phyloP scores from a whole-genome alignment of 2,888 invertebrate species.

The Vandiemenella viatica region DNA sequence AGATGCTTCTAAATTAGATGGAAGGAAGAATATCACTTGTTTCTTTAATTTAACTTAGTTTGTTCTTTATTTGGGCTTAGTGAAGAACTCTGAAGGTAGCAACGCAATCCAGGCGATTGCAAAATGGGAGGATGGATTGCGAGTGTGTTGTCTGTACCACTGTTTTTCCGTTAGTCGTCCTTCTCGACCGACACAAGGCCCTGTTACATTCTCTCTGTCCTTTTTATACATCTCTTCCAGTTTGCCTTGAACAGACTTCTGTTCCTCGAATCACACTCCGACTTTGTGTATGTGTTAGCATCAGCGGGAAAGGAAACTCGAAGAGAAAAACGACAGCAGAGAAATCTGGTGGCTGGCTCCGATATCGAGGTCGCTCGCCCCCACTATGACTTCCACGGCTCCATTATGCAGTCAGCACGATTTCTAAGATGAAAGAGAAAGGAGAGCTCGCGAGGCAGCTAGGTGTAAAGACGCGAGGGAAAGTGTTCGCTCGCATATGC shows the following conservation, averaged over 20 bases:
- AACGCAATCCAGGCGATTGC: too few species aligned
- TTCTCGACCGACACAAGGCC: background rate
- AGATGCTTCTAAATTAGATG: too few species aligned
- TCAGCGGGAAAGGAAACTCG: too few species aligned
- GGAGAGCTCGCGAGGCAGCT: background rate
- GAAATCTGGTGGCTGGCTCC: slow-evolving; percentile 1
- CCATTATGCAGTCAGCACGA: background rate
- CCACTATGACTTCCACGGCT: background rate
- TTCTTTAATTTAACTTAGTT: too few species aligned
- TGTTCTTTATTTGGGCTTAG: too few species aligned
- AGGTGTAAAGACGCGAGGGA: background rate
- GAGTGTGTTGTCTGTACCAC: too few species aligned
- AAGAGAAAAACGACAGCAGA: background rate
- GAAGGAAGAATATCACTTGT: too few species aligned
- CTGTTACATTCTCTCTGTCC: too few species aligned
- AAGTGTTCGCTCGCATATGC: background rate
- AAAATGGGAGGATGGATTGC: too few species aligned
- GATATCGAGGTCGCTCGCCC: slow-evolving; percentile 3
- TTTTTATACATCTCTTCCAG: slow-evolving; percentile 1
- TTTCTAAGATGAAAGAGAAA: background rate
- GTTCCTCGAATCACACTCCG: too few species aligned
- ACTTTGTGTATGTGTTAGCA: too few species aligned
- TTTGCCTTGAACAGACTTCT: slow-evolving; percentile 5
- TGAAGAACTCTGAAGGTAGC: too few species aligned
- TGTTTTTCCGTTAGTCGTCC: background rate